phyloP scores from a whole-genome alignment of 2,888 invertebrate genomes.

The Lepidochitona cinerea region DNA sequence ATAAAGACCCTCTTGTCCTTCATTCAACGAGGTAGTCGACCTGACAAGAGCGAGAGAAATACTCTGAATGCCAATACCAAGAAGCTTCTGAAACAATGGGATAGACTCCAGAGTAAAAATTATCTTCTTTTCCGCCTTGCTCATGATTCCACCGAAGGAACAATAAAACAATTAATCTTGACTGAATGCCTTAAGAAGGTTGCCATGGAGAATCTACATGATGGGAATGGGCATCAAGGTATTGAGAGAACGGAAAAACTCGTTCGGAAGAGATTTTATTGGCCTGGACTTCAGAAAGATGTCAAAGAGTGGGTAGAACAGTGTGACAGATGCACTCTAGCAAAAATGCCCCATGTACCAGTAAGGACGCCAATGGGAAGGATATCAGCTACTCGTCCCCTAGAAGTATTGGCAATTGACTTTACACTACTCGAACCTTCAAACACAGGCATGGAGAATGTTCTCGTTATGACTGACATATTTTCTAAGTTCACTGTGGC shows the following conservation, averaged over 20 bases:
- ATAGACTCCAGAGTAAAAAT: not conserved
- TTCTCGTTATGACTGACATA: conserved; percentile 28
- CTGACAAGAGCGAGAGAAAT: not conserved
- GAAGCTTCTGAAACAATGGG: conserved; percentile 1
- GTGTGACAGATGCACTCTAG: conserved; percentile 17
- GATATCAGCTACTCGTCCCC: conserved; percentile 14
- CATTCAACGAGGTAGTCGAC: not conserved
- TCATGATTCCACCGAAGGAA: conserved; percentile 5
- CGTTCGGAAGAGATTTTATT: conserved; percentile 13
- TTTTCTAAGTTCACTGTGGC: conserved; percentile 25
- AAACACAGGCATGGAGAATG: conserved; percentile 25
- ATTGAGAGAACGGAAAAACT: conserved; percentile 12
- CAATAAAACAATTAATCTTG: conserved; percentile 15
- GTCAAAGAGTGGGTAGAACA: conserved; percentile 11
- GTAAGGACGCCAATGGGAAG: conserved; percentile 9
- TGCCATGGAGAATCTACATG: conserved; percentile 21
- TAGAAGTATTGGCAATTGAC: conserved; percentile 29
- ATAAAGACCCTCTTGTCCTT: not conserved
- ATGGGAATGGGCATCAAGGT: conserved; percentile 26
- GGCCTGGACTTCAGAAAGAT: conserved; percentile 18
- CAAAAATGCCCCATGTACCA: conserved; percentile 9
- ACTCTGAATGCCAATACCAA: not conserved
- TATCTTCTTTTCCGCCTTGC: conserved; percentile 14
- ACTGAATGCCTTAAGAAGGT: not conserved
- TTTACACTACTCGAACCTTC: conserved; percentile 26